phyloP scores from a whole-genome alignment of 2,113 vertebrate species.

The Pomatorhinus ruficollis region DNA sequence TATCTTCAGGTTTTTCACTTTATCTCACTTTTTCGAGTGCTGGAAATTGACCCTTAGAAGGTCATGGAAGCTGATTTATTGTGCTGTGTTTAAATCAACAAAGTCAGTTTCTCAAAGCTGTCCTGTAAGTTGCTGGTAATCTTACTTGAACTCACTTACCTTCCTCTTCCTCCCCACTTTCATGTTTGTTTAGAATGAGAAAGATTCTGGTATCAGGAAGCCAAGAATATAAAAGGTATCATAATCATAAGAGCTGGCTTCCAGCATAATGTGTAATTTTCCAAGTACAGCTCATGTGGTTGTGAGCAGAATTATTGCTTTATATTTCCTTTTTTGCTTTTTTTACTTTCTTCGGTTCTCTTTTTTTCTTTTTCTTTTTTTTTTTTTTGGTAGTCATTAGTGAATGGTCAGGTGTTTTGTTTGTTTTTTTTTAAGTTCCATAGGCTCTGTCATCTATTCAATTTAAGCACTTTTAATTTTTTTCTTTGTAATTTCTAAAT shows the following conservation, averaged over 20 bases:
- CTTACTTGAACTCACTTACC: not conserved
- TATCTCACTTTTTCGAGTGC: slow-evolving; percentile 32
- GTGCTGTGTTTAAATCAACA: slow-evolving; percentile 20
- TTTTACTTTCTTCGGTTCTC: rapidly evolving
- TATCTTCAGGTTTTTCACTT: slow-evolving; percentile 15
- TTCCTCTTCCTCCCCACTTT: not conserved
- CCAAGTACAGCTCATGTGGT: not conserved
- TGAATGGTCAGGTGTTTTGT: not conserved
- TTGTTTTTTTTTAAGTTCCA: not conserved
- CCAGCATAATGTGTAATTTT: not conserved
- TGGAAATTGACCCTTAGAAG: not conserved
- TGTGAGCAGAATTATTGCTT: not conserved
- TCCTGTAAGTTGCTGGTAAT: not conserved
- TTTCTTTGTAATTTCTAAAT: not conserved
- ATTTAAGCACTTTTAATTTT: not conserved
- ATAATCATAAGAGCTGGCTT: not conserved
- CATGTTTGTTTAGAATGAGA: not conserved
- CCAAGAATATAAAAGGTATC: not conserved
- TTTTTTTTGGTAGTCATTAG: too few species aligned
- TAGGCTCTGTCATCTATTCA: not conserved
- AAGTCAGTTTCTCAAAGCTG: slow-evolving; percentile 13
- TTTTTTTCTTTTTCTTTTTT: too few species aligned
- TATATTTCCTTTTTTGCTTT: rapidly evolving
- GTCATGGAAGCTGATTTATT: slow-evolving; percentile 25
- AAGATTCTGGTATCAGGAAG: not conserved